Conservation (phyloP, 2,888 invertebrate species). For the Amblyjoppa proteus region DNA sequence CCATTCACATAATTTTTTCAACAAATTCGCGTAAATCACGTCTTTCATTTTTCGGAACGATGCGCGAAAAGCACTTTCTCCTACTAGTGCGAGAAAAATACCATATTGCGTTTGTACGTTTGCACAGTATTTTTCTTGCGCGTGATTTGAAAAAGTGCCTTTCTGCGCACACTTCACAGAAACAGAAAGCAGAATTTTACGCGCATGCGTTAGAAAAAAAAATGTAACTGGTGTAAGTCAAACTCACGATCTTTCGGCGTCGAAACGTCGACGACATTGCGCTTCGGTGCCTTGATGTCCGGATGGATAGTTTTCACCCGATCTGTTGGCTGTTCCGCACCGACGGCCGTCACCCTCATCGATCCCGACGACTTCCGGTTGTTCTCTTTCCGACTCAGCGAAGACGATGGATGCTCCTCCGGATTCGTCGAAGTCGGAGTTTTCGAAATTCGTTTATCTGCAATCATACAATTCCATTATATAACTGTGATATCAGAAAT, state of each 20-base stretch:
- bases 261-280: conserved; percentile 39
- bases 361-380: conserved; percentile 60
- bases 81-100: too few relatives aligned
- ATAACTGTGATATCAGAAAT: neutral
- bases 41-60: too few relatives aligned
- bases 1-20: too few relatives aligned
- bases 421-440: conserved; percentile 21
- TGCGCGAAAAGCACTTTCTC: too few relatives aligned
- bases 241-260: conserved; percentile 60
- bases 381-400: conserved; percentile 39
- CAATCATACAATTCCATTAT: neutral
- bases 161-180: too few relatives aligned
- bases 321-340: conserved; percentile 64
- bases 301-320: conserved; percentile 70
- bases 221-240: neutral
- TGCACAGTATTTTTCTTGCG: too few relatives aligned
- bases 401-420: conserved; percentile 49
- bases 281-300: conserved; percentile 62
- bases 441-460: conserved; percentile 51
- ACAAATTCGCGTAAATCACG: too few relatives aligned
- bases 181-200: too few relatives aligned
- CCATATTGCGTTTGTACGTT: too few relatives aligned
- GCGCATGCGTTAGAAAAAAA: too few relatives aligned
- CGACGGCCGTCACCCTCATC: conserved; percentile 59
- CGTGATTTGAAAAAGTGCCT: too few relatives aligned